These are phyloP conservation scores for Corythornis madagascariensis DNA, from an alignment of 2,113 vertebrate species.

Conservation along the genomic window DNA sequence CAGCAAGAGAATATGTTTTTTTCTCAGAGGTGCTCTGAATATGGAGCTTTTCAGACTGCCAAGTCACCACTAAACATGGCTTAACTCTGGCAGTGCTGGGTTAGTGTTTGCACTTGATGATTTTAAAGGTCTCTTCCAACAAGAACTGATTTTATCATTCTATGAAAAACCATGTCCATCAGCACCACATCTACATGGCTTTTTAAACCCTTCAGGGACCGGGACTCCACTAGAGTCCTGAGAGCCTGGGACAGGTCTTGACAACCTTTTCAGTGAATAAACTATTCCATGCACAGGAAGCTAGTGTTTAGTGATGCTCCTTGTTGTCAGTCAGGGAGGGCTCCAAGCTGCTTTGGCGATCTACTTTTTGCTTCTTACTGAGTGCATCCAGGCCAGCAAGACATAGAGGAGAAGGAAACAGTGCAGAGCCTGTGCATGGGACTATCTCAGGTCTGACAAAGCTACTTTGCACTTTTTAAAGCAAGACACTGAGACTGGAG, in stretches of 20 bases:
- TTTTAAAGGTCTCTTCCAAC: background rate
- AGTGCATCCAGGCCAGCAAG: background rate
- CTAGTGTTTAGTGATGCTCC: fast-evolving
- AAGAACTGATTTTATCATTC: background rate
- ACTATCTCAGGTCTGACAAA: background rate
- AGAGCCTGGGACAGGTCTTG: background rate
- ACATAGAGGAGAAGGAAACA: background rate
- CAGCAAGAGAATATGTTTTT: fast-evolving
- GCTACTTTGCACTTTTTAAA: background rate
- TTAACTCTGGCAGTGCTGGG: background rate
- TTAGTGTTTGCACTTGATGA: background rate
- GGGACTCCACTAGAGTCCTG: background rate
- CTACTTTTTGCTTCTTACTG: background rate
- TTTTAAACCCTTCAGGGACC: background rate
- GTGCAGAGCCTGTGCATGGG: background rate
- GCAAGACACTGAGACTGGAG: background rate
- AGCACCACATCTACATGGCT: background rate
- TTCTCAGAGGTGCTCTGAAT: background rate
- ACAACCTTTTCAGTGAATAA: background rate
- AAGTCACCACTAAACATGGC: background rate
- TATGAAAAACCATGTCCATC: background rate
- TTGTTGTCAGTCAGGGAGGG: background rate
- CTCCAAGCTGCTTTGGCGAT: background rate
- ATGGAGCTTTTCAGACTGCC: background rate
- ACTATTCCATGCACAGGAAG: background rate